phyloP scores from a whole-genome alignment of 2,113 vertebrate species.

The Turdus rufiventris region DNA sequence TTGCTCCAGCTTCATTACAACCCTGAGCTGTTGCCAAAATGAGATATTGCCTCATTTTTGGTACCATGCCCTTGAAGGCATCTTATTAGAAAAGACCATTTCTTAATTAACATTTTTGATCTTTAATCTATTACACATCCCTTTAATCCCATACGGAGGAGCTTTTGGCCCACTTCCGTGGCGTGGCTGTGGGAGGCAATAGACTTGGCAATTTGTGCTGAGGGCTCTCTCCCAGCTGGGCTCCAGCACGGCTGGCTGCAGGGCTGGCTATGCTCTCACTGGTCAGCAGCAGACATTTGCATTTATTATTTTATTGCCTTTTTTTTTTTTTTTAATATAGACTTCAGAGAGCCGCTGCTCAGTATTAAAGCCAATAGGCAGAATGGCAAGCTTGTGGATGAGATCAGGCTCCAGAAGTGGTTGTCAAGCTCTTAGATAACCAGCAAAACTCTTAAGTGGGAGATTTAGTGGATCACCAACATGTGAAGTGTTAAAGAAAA shows the following conservation, averaged over 20 bases:
- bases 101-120: constrained; percentile 84
- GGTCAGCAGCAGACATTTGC: constrained; percentile 39
- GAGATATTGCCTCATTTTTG: constrained; percentile 71
- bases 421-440: not conserved
- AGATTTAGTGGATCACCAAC: constrained; percentile 41
- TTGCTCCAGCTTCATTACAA: constrained; percentile 71
- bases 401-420: constrained; percentile 49
- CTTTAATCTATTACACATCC: constrained; percentile 77
- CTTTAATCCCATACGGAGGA: constrained; percentile 72
- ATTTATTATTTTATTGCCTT: not conserved
- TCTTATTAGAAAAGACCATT: constrained; percentile 81
- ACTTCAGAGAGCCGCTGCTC: not conserved
- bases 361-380: not conserved
- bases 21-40: constrained; percentile 67
- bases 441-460: not conserved
- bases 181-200: constrained; percentile 26
- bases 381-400: not conserved
- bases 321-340: not conserved
- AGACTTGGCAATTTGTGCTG: constrained; percentile 59
- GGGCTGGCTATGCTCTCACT: constrained; percentile 21
- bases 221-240: constrained; percentile 70
- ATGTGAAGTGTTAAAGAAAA: constrained; percentile 28
- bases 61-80: constrained; percentile 75
- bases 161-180: constrained; percentile 71
- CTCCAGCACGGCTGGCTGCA: not conserved